Conservation (phyloP, 2,797 vertebrate genomes). For the Spondyliosoma cantharus region DNA sequence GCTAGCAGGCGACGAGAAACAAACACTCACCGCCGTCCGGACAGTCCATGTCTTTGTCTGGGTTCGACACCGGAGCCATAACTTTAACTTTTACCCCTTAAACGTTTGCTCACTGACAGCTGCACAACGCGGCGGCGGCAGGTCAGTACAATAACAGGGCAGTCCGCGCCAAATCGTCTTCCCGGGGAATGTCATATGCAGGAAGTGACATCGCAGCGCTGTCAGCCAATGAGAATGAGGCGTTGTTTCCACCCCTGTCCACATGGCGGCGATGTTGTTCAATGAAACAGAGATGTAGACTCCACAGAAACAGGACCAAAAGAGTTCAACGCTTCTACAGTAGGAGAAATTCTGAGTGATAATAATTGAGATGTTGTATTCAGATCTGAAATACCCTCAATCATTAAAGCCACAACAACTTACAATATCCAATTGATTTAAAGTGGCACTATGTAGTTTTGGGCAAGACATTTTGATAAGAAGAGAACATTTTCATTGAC, state of each 20-base stretch:
- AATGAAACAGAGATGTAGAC: neutral
- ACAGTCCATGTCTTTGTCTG: conserved; percentile 80
- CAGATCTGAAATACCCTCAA: too few species aligned
- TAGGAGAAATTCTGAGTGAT: neutral
- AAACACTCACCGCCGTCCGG: conserved; percentile 75
- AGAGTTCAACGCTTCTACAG: neutral
- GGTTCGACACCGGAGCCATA: conserved; percentile 84
- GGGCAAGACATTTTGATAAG: too few species aligned
- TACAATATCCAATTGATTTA: too few species aligned
- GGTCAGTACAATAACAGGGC: conserved; percentile 72
- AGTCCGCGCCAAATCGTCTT: conserved; percentile 84
- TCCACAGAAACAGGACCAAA: too few species aligned
- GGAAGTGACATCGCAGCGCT: conserved; percentile 76
- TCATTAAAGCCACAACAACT: too few species aligned
- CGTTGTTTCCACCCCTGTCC: neutral
- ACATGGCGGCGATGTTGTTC: conserved; percentile 42
- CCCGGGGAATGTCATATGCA: conserved; percentile 84
- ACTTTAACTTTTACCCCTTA: neutral
- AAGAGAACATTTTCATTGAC: too few species aligned
- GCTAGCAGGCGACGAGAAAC: neutral
- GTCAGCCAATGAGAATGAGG: conserved; percentile 47
- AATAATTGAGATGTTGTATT: too few species aligned
- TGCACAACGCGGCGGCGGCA: neutral
- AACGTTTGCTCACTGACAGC: conserved; percentile 31
- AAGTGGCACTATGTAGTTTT: too few species aligned